A percentile compares a stretch with the other conserved stretches of the same genome.
Evolutionary conservation across 2,888 invertebrate species (phyloP).

Genomic region (Pseudeuparius sepicola): DNA sequence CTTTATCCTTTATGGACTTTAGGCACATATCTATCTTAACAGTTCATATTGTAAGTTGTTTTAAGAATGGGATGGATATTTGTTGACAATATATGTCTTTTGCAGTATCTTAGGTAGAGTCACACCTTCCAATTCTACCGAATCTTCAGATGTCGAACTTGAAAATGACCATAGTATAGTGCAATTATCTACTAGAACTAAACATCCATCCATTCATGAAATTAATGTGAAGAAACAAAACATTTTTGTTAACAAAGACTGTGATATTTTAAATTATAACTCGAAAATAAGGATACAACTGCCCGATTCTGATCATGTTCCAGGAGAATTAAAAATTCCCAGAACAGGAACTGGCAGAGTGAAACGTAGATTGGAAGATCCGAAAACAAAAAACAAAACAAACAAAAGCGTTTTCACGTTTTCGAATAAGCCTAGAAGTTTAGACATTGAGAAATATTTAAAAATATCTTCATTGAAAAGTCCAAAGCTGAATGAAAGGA

Average conservation of each 20-base stretch:
- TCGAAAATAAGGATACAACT: background rate
- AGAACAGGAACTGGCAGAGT: no score
- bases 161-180: no score
- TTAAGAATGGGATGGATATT: no score
- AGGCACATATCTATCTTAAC: no score
- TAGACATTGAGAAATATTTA: constrained; percentile 23
- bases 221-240: no score
- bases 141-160: constrained; percentile 12
- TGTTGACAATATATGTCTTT: constrained; percentile 5
- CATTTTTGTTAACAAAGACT: no score
- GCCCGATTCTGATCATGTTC: background rate
- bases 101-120: constrained; percentile 15
- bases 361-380: constrained; percentile 5
- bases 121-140: constrained; percentile 16
- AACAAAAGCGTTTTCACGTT: constrained; percentile 18
- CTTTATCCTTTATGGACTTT: no score
- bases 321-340: no score
- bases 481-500: constrained; percentile 18
- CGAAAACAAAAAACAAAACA: constrained; percentile 10
- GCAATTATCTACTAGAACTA: no score
- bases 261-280: constrained; percentile 3
- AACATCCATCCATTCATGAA: no score
- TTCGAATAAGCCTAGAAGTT: constrained; percentile 19
- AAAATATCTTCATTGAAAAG: constrained; percentile 24
- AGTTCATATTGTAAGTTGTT: no score